Evolutionary conservation across 1,140 invertebrate species (phyloP).

Genomic region (Wasmannia auropunctata): DNA sequence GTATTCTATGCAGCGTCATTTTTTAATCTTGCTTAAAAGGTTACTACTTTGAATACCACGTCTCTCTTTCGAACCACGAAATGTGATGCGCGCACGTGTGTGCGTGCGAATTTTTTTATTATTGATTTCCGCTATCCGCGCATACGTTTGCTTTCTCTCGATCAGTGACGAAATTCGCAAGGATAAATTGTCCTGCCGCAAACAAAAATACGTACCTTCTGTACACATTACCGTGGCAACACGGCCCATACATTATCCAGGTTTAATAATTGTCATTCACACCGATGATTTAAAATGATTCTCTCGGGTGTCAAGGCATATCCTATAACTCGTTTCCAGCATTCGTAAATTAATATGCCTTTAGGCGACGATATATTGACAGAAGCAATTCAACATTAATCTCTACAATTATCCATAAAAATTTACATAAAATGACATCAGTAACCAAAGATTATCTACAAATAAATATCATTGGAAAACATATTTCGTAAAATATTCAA

Average conservation of each 20-base stretch:
- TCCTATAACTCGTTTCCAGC: neutral
- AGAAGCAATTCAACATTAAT: neutral
- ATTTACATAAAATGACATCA: neutral
- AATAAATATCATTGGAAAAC: neutral
- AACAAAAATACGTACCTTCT: neutral
- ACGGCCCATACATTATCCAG: slow-evolving; percentile 36
- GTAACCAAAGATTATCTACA: neutral
- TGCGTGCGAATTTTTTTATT: neutral
- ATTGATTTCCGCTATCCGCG: neutral
- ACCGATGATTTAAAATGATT: slow-evolving; percentile 23
- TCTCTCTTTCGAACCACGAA: neutral
- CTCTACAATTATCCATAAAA: neutral
- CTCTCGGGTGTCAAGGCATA: neutral
- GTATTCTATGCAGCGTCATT: neutral
- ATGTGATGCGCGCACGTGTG: neutral
- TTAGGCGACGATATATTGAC: neutral
- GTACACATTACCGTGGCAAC: neutral
- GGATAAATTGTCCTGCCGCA: slow-evolving; percentile 39
- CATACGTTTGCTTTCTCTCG: slow-evolving; percentile 58
- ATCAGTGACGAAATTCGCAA: slow-evolving; percentile 43
- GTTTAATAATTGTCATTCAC: slow-evolving; percentile 21
- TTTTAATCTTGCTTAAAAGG: neutral
- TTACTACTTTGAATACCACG: neutral
- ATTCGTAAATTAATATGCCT: neutral
- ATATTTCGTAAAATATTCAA: neutral